Base-by-base conservation (phyloP, 2,888 invertebrate genomes). In the Hypsopygia costalis region DNA sequence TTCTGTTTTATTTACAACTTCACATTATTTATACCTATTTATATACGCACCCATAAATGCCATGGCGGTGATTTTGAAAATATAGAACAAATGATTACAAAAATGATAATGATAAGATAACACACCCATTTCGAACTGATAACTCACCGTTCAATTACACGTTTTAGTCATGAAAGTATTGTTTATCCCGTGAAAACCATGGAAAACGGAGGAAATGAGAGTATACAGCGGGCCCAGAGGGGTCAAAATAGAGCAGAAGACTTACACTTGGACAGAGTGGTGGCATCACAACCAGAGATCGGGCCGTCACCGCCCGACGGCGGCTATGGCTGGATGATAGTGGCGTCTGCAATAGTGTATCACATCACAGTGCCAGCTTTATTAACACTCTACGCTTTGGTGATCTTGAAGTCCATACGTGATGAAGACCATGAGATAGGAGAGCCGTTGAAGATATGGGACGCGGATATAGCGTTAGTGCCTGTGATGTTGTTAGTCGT, bases 301-400 rank as follows among this genome's bases (percentile, higher is more conserved):
- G 93, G 93, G 0, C 93, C 93, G 0, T 90, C 89, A 8, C 88
- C 92, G 34, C 92, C 92, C 1, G 92, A 93, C 57, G 93, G 92
- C 0, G 92, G 92, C 1, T 93, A 92, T 57, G 92, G 93, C 0
- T 93, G 93, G 93, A 58, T 93, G 34, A 90, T 93, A 51, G 88
- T 93, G 36, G 58, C 88, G 28, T 90, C 91, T 8, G 90, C 91
- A 22, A 75, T 90, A 48, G 74, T 92, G 49, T 91, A 92, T 62
- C 91, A 93, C 73, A 88, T 92, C 59, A 77, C 90, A n/a, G 83
- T 91, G 29, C 91, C 91, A 9, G 85, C 90, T 39, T 52, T 91
- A 40, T 58, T 90, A n/a, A 80, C 88, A 27, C 73, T 90, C 37
- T 91, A 90, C 62, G 91, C 92, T 31, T 67, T 91, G 30, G 76